Conservation (phyloP, 2,113 vertebrate genomes). For the Nesogale talazaci region DNA sequence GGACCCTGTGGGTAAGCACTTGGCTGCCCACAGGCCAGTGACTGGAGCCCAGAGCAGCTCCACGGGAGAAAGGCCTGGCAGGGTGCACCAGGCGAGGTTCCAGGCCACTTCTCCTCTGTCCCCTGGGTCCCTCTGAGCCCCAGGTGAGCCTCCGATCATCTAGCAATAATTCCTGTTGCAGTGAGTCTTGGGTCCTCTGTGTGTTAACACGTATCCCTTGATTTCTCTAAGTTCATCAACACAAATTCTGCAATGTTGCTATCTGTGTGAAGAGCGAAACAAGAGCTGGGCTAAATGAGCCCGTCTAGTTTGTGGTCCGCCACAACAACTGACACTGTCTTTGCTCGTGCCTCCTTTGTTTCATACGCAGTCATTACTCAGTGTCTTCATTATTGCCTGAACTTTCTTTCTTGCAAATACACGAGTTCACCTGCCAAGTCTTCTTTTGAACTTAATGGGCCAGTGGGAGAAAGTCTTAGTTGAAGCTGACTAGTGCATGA, state of each 20-base stretch:
- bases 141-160: neutral
- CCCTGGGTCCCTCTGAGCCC: neutral
- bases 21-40: neutral
- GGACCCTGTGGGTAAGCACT: neutral
- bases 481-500: neutral
- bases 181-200: neutral
- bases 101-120: neutral
- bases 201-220: neutral
- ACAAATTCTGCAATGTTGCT: slow-evolving; percentile 39
- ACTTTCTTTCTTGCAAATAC: neutral
- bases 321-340: neutral
- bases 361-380: neutral
- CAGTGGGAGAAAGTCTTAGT: slow-evolving; percentile 2
- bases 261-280: slow-evolving; percentile 55
- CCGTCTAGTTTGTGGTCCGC: neutral
- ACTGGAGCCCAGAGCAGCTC: neutral
- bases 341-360: neutral
- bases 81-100: neutral
- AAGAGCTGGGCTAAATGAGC: neutral
- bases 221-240: slow-evolving; percentile 16
- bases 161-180: neutral
- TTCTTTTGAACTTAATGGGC: neutral
- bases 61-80: neutral
- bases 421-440: neutral
- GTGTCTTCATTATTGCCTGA: neutral